Percentiles rank a stretch among this genome's conserved stretches.
phyloP scores from a whole-genome alignment of 2,797 vertebrate genomes.

The Lycodopsis pacificus region DNA sequence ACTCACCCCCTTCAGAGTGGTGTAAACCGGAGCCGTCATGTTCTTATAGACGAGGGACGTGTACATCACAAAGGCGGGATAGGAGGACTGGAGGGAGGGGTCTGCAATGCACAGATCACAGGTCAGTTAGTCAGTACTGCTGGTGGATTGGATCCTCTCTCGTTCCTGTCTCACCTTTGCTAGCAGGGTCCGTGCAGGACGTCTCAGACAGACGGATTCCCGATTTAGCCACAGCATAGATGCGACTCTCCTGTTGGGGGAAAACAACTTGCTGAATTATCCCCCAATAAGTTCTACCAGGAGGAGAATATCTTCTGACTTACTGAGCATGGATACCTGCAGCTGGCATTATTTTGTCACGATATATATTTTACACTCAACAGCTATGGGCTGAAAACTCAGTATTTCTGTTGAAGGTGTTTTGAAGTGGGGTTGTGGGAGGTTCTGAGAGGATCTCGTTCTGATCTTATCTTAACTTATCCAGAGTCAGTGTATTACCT shows the following conservation, averaged over 20 bases:
- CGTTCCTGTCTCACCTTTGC: constrained; percentile 87
- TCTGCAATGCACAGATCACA: constrained; percentile 80
- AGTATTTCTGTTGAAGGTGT: neutral
- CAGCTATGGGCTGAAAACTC: neutral
- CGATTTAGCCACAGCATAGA: constrained; percentile 97
- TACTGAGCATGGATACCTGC: neutral
- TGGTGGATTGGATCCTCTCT: too few relatives aligned
- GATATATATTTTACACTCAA: too few relatives aligned
- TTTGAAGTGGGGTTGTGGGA: too few relatives aligned
- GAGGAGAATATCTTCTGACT: neutral
- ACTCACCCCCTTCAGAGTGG: constrained; percentile 94
- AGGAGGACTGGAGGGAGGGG: constrained; percentile 84
- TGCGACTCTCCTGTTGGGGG: constrained; percentile 92
- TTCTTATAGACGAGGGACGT: constrained; percentile 95
- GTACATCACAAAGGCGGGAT: constrained; percentile 90
- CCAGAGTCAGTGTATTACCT: too few relatives aligned
- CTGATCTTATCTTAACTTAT: too few relatives aligned
- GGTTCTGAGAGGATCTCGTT: too few relatives aligned
- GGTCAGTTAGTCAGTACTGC: neutral
- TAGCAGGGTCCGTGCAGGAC: constrained; percentile 85
- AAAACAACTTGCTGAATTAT: constrained; percentile 3
- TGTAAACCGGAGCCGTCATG: constrained; percentile 92
- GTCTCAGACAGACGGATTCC: constrained; percentile 96
- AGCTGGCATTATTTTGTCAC: constrained; percentile 4
- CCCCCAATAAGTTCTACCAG: neutral